Percentiles rank a stretch among this genome's conserved stretches.
These are phyloP conservation scores for Protonemura montana DNA, from an alignment of 2,888 invertebrate genomes.

Conservation along the genomic window DNA sequence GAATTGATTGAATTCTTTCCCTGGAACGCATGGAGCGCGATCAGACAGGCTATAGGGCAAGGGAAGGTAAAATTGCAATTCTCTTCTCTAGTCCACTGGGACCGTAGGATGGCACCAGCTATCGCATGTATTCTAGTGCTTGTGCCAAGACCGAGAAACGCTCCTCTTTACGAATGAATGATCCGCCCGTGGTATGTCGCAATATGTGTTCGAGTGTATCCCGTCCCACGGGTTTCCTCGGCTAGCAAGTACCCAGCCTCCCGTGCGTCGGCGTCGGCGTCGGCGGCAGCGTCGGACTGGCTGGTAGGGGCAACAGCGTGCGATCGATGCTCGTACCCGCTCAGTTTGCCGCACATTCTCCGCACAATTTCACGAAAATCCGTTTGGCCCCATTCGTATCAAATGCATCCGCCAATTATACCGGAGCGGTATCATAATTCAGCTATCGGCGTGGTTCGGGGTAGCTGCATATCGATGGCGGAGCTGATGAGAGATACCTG, in stretches of 20 bases:
- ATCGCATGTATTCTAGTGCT: not conserved
- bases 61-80: not conserved
- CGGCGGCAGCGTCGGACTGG: not conserved
- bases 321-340: constrained; percentile 25
- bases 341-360: constrained; percentile 21
- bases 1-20: not conserved
- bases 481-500: not conserved
- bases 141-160: not conserved
- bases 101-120: not conserved
- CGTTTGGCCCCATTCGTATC: not conserved
- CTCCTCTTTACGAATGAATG: constrained; percentile 12
- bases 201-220: constrained; percentile 16
- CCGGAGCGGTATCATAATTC: not conserved
- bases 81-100: not conserved
- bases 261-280: not conserved
- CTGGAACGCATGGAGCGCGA: not conserved
- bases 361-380: constrained; percentile 14
- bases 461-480: not conserved
- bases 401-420: constrained; percentile 2
- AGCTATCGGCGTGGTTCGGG: not conserved
- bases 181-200: not conserved
- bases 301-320: not conserved
- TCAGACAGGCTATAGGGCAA: not conserved
- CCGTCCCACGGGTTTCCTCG: not conserved
- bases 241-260: constrained; percentile 22